Evolutionary conservation across 2,797 vertebrate species (phyloP), one percentile per base, ranked within the genome.

Genomic region (Phrynocephalus forsythii): DNA sequence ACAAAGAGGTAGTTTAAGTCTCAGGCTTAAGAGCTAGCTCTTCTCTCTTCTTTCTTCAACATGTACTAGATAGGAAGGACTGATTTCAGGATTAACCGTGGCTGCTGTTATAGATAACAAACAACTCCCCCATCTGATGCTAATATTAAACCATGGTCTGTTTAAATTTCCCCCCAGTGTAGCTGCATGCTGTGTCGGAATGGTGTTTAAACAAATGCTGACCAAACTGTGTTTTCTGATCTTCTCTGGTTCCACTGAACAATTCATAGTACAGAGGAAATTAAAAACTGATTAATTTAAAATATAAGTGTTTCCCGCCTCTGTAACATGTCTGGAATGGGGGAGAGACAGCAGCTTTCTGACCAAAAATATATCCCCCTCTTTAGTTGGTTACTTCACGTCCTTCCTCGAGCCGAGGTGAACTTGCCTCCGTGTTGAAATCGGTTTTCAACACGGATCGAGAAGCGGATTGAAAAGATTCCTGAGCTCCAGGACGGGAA

Each of bases 151-250:
- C 38, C 48, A 20, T 13, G 9, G 3, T 78, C 26, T 33, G 33
- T 33, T 33, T 33, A 33, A 8, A 56, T 56, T 56, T 56, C 2
- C 13, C 52, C 8, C 52, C 52, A 56, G 52, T 56, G 52, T 56
- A 56, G 52, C 13, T 56, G 8, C 52, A 56, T 11, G 8, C 52
- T 16, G 66, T 91, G 87, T 92, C 90, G 88, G 81, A 86, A 84
- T 44, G 87, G 9, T 50, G 76, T 28, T 28, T 28, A 78, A 78
- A 78, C 48, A 77, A 76, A 3, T 7, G 2, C 22, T 50, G 44
- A 16, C 52, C 48, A 28, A 26, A 48, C 22, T 44, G 48, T 50
- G 48, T 50, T 77, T 77, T 52, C 75, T 77, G 11, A 28, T 77
- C 26, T 13, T 77, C 44, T 18, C 24, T 52, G 28, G 48, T 78